Evolutionary conservation across 2,797 vertebrate species (phyloP).

Genomic region (Eulemur albifrons): DNA sequence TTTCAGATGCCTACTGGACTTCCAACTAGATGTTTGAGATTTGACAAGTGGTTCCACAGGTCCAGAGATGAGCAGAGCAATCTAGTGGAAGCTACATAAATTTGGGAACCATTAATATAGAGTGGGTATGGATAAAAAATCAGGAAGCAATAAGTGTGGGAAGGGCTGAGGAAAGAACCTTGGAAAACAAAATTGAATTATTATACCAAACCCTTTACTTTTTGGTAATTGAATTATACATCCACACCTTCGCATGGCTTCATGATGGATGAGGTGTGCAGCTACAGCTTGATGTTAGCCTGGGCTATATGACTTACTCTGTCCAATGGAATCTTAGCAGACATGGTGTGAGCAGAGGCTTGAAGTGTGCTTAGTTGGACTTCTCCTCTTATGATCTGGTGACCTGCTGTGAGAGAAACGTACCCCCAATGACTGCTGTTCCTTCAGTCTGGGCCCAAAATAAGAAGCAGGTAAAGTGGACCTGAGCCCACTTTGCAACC

Average conservation of each 20-base stretch:
- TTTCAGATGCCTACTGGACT: not conserved
- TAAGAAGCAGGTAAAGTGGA: not conserved
- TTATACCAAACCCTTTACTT: not conserved
- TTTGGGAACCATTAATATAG: not conserved
- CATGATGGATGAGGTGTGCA: not conserved
- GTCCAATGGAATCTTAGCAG: not conserved
- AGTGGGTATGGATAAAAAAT: not conserved
- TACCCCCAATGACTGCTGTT: accelerated
- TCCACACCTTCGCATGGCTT: not conserved
- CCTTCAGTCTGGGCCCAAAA: not conserved
- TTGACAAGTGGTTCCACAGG: not conserved
- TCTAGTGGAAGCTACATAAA: not conserved
- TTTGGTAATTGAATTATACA: not conserved
- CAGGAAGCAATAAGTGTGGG: not conserved
- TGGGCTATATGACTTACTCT: not conserved
- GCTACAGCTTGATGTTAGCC: not conserved
- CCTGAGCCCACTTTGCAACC: not conserved
- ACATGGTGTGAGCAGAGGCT: not conserved
- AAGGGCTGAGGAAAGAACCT: not conserved
- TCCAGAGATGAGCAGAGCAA: not conserved
- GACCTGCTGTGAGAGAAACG: not conserved
- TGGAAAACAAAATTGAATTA: not conserved
- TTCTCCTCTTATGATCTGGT: not conserved
- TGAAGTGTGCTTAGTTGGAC: not conserved
- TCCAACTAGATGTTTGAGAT: not conserved